phyloP scores from a whole-genome alignment of 2,888 invertebrate genomes.

The Spilosoma lubricipeda region DNA sequence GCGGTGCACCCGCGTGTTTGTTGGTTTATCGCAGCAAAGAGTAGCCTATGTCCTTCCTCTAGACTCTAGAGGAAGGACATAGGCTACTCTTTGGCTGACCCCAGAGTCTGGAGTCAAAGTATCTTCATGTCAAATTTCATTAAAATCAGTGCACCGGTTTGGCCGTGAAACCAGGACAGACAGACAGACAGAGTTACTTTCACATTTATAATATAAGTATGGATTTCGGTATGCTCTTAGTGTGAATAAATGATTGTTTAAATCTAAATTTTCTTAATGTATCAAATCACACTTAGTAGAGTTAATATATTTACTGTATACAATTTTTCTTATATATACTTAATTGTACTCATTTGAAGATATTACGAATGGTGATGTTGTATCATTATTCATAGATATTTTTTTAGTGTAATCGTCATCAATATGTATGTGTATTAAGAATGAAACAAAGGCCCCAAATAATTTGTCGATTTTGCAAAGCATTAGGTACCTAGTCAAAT shows the following conservation, averaged over 20 bases:
- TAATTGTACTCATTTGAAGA: slow-evolving; percentile 12
- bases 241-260: slow-evolving; percentile 17
- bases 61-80: too few species aligned
- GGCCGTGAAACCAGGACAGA: too few species aligned
- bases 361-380: slow-evolving; percentile 24
- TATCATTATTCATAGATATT: slow-evolving; percentile 13
- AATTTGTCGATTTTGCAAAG: background rate
- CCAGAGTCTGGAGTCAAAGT: too few species aligned
- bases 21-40: too few species aligned
- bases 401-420: slow-evolving; percentile 19
- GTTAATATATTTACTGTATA: slow-evolving; percentile 14
- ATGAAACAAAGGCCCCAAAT: slow-evolving; percentile 8
- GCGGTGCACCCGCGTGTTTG: too few species aligned
- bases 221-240: slow-evolving; percentile 20
- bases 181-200: too few species aligned
- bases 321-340: slow-evolving; percentile 19
- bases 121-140: too few species aligned
- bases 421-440: slow-evolving; percentile 14
- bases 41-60: too few species aligned
- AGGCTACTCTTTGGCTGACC: too few species aligned
- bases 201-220: too few species aligned
- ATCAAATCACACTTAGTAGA: slow-evolving; percentile 33
- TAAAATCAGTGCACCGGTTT: too few species aligned
- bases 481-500: background rate
- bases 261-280: slow-evolving; percentile 28